Evolutionary conservation across 2,797 vertebrate species (phyloP), one percentile per base, ranked within the genome.

Genomic region (Ficedula albicollis): DNA sequence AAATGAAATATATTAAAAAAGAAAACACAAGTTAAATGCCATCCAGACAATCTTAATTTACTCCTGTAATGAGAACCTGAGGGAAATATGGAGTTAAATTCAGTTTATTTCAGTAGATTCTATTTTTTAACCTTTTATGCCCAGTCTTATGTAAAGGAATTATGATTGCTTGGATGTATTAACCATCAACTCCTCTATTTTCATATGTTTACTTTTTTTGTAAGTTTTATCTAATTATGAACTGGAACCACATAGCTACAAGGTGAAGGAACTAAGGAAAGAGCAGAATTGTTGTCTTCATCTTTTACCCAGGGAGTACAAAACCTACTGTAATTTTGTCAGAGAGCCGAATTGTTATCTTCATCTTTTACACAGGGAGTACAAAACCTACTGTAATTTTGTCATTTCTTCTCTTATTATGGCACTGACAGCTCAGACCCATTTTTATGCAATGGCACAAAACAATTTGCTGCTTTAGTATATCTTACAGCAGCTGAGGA

Each of bases 1-100:
- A 94, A 84, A 76, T 69, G 15, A 85, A 84, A 63, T 69, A 22
- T 46, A 84, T 81, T 90, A 48, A 84, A 77, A 93, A 86, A 84
- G 64, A 85, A 87, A 89, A 59, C 39, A 60, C 1, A 3, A 16
- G 54, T 84, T 93, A 64, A 94, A 79, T 93, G 29, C 41, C 12
- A 60, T 93, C 48, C 63, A 94, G 77, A 60, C 49, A 95, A 74
- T 27, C 62, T 84, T 88, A 63, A 84, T 94, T 93, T 94, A 91
- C 46, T 88, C 84, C 63, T 84, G 1, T 95, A 91, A 91, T 84
- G 73, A 94, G 76, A 96, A 96, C 77, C 56, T 94, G 76, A 82
- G 85, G 74, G 83, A 91, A 90, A 91, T 67, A 49, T 58, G 63
- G 48, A 79, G 82, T 95, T 94, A 81, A 86, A 76, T 90, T 78